These are phyloP conservation scores for Alentia gelatinosa DNA, from an alignment of 2,888 invertebrate genomes.

Conservation along the genomic window DNA sequence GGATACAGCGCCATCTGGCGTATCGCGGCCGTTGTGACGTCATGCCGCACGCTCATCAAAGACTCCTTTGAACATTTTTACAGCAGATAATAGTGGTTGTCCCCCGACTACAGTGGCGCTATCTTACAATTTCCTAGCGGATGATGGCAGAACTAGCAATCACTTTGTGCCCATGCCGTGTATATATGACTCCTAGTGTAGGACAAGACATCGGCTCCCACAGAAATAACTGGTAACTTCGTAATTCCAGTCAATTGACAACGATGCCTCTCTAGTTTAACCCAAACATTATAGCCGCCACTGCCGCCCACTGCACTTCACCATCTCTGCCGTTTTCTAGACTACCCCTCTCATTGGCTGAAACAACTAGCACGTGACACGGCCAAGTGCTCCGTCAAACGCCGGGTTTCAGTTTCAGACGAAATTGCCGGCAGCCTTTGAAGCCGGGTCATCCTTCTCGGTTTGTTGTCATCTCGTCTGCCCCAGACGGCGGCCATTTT, in stretches of 20 bases:
- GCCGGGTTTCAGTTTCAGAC: constrained; percentile 20
- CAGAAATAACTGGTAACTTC: too few relatives aligned
- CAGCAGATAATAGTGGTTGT: too few relatives aligned
- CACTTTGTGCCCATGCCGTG: too few relatives aligned
- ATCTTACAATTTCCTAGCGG: too few relatives aligned
- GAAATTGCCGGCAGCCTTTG: not conserved
- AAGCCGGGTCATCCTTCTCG: not conserved
- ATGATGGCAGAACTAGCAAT: too few relatives aligned
- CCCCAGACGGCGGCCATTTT: not conserved
- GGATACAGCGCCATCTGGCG: too few relatives aligned
- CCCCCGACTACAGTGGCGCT: too few relatives aligned
- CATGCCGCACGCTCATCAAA: too few relatives aligned
- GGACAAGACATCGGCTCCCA: too few relatives aligned
- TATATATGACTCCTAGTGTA: too few relatives aligned
- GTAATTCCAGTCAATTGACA: not conserved
- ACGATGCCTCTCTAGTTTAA: not conserved
- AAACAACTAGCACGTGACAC: not conserved
- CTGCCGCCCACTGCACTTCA: not conserved
- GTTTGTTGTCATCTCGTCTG: not conserved
- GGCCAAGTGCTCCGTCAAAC: not conserved
- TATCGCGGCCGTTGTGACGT: too few relatives aligned
- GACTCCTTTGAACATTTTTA: too few relatives aligned
- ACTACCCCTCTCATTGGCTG: constrained; percentile 17
- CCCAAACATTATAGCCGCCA: not conserved
- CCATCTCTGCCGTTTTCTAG: not conserved